These are phyloP conservation scores for Litoditis marina DNA, from an alignment of 2,888 invertebrate species.

Conservation along the genomic window DNA sequence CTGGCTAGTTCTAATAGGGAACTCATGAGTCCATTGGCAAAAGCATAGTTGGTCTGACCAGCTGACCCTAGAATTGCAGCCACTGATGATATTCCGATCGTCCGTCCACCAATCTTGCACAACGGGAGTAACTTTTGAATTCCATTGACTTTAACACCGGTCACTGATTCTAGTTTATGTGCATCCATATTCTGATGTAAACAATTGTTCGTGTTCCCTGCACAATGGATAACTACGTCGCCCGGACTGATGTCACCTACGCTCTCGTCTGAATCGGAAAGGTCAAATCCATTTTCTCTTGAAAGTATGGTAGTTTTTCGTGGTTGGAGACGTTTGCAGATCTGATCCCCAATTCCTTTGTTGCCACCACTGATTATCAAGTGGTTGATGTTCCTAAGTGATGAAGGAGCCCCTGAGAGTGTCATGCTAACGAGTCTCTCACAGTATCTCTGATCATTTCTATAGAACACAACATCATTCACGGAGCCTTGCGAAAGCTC, in stretches of 20 bases:
- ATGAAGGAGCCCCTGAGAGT: background rate
- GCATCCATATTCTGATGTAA: conserved; percentile 19
- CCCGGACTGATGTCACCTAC: background rate
- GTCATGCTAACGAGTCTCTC: conserved; percentile 19
- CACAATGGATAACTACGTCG: conserved; percentile 47
- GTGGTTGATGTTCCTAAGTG: background rate
- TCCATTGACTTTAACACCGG: conserved; percentile 42
- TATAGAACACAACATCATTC: conserved; percentile 32
- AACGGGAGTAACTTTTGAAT: conserved; percentile 36
- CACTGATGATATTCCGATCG: conserved; percentile 46
- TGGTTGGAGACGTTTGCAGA: conserved; percentile 26
- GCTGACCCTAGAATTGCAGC: conserved; percentile 51
- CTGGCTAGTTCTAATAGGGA: conserved; percentile 26
- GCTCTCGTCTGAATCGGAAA: background rate
- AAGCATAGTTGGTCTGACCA: conserved; percentile 54
- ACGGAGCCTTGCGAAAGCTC: conserved; percentile 20
- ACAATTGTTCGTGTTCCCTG: conserved; percentile 46
- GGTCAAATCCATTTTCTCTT: conserved; percentile 6
- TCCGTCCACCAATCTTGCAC: background rate
- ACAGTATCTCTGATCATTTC: conserved; percentile 19
- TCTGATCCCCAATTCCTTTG: conserved; percentile 45
- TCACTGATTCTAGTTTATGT: conserved; percentile 26
- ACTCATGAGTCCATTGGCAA: conserved; percentile 48
- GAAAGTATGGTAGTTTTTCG: background rate
- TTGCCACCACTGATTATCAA: conserved; percentile 45